Percentiles rank a stretch among this genome's conserved stretches.
phyloP scores from a whole-genome alignment of 2,113 vertebrate species.

The Potamarius usumacintae region DNA sequence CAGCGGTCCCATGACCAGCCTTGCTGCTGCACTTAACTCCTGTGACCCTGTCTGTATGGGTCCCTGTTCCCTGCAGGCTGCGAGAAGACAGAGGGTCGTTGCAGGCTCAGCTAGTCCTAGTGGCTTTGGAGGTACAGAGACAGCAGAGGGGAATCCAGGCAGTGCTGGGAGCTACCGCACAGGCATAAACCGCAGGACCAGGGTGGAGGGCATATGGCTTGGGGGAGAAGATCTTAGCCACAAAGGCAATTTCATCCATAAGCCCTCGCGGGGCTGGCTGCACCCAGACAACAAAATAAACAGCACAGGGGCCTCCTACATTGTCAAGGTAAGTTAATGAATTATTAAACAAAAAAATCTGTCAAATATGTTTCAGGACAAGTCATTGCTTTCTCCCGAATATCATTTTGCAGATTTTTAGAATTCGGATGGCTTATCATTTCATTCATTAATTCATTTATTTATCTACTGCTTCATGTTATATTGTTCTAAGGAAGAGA shows the following conservation, averaged over 20 bases:
- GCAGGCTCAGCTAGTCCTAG: slow-evolving; percentile 53
- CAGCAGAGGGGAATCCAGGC: slow-evolving; percentile 64
- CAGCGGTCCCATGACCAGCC: slow-evolving; percentile 74
- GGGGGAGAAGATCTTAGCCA: slow-evolving; percentile 83
- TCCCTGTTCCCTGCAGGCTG: slow-evolving; percentile 82
- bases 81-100: slow-evolving; percentile 71
- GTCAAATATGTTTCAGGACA: neutral
- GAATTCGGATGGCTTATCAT: neutral
- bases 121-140: slow-evolving; percentile 58
- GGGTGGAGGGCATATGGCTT: slow-evolving; percentile 74
- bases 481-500: neutral
- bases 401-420: slow-evolving; percentile 7
- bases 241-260: slow-evolving; percentile 91
- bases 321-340: slow-evolving; percentile 86
- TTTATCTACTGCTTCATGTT: neutral
- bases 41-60: slow-evolving; percentile 87
- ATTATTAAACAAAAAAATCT: neutral
- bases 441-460: neutral
- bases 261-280: slow-evolving; percentile 94
- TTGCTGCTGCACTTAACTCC: slow-evolving; percentile 83
- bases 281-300: slow-evolving; percentile 88
- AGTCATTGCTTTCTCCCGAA: neutral
- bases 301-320: slow-evolving; percentile 88
- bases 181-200: slow-evolving; percentile 74
- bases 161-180: slow-evolving; percentile 60